These are phyloP conservation scores for Heliocidaris tuberculata DNA, from an alignment of 35 echinoderm and acorn worm genomes.

Conservation along the genomic window DNA sequence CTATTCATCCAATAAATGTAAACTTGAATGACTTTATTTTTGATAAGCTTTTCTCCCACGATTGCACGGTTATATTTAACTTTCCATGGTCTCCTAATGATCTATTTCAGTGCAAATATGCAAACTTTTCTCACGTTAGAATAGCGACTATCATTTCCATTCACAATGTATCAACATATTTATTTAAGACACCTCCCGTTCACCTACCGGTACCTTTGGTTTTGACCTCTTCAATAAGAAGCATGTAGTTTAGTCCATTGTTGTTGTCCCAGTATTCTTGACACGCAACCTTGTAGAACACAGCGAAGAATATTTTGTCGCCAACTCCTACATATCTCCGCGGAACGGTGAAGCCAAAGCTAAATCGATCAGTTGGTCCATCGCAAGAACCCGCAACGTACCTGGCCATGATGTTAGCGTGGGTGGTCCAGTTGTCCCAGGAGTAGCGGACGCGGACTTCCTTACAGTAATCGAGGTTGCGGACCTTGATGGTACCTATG, in stretches of 20 bases:
- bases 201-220: neutral
- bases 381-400: constrained; percentile 75
- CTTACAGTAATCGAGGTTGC: constrained; percentile 65
- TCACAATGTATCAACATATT: neutral
- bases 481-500: constrained; percentile 74
- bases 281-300: constrained; percentile 36
- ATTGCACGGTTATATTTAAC: neutral
- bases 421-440: constrained; percentile 58
- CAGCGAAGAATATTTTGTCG: constrained; percentile 50
- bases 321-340: constrained; percentile 52
- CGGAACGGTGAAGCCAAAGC: constrained; percentile 69
- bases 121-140: neutral
- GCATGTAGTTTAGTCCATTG: constrained; percentile 59
- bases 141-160: neutral
- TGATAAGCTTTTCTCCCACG: neutral
- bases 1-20: neutral
- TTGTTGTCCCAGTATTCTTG: constrained; percentile 74
- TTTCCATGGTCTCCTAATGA: neutral
- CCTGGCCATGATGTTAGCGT: constrained; percentile 59
- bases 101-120: neutral
- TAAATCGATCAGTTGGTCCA: constrained; percentile 71
- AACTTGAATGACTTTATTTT: neutral
- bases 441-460: constrained; percentile 63
- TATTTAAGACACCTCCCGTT: neutral
- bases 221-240: constrained; percentile 41